phyloP scores from a whole-genome alignment of 2,888 invertebrate species.

The Bombyx huttoni region DNA sequence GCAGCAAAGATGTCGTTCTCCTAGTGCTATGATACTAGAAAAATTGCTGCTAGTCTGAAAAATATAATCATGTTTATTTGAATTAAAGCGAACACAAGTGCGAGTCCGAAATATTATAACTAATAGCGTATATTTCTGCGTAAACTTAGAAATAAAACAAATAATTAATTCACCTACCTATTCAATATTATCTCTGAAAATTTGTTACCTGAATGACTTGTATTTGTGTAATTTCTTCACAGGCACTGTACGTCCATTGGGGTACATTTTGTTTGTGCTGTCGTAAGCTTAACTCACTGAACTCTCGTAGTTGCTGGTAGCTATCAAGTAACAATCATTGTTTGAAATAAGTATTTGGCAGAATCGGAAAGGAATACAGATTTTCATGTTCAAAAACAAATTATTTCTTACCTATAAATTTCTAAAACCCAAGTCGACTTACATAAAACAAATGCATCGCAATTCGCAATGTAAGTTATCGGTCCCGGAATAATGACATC shows the following conservation, averaged over 20 bases:
- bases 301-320: conserved; percentile 84
- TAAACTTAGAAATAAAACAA: too few species aligned
- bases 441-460: conserved; percentile 88
- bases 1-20: conserved; percentile 87
- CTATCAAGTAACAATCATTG: conserved; percentile 41
- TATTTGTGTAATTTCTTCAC: conserved; percentile 80
- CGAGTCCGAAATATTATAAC: too few species aligned
- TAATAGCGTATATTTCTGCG: too few species aligned
- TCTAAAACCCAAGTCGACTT: conserved; percentile 88
- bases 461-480: conserved; percentile 82
- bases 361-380: conserved; percentile 1
- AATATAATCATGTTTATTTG: neutral
- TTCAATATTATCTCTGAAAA: too few species aligned
- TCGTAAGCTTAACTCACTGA: conserved; percentile 73
- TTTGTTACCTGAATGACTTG: conserved; percentile 67
- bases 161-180: too few species aligned
- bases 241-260: conserved; percentile 89
- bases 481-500: conserved; percentile 88
- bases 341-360: conserved; percentile 1
- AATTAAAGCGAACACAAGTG: too few species aligned
- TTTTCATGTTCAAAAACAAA: neutral
- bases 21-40: conserved; percentile 83
- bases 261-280: conserved; percentile 75
- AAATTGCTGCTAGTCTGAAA: conserved; percentile 71
- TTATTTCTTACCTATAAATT: conserved; percentile 80